Base-by-base conservation (phyloP, 2,888 invertebrate genomes). In the Oscheius onirici region DNA sequence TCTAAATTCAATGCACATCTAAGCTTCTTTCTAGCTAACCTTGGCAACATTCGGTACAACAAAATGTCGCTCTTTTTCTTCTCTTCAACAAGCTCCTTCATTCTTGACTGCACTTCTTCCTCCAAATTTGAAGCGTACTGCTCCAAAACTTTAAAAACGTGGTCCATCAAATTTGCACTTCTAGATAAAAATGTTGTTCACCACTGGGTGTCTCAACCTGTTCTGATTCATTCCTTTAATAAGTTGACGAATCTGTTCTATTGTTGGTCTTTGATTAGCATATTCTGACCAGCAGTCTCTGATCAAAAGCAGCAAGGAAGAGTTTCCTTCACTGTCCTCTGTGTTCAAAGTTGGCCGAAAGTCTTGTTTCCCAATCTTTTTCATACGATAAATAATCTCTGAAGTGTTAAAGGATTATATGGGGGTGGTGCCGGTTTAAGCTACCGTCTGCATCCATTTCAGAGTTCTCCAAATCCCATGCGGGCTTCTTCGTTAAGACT, bases 211-310 rank as follows among this genome's bases (percentile, higher is more conserved):
- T 34, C 8, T 34, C 8, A 15, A 55, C 55, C 44, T 41, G 24
- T 60, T 60, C 43, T 60, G 60, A 43, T 60, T 60, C 60, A 60
- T 43, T 41, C 60, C 60, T 6, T 24, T 41, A 22, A 60, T 41
- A 11, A 60, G 22, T 41, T 24, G 15, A 17, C 24, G 34, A 17
- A 60, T 60, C 44, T 60, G 75, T 40, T 77, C 77, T 26, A 58
- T 79, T 1, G 67, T 76, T 11, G 86, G 86, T 15, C 86, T 46
- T 28, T 80, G 75, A n/a, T 75, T 71, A 1, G 80, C 77, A 43
- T 76, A 73, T 63, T 86, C 86, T 15, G 72, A 70, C 86, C 86
- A 86, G 49, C 86, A 86, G 55, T 86, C 86, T 17, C 81, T 73
- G 24, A 86, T 22, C 22, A 69, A 24, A 13, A 69, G 57, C 28